Evolutionary conservation across 2,888 invertebrate genomes (phyloP).

Genomic region (Chymomyza amoena): DNA sequence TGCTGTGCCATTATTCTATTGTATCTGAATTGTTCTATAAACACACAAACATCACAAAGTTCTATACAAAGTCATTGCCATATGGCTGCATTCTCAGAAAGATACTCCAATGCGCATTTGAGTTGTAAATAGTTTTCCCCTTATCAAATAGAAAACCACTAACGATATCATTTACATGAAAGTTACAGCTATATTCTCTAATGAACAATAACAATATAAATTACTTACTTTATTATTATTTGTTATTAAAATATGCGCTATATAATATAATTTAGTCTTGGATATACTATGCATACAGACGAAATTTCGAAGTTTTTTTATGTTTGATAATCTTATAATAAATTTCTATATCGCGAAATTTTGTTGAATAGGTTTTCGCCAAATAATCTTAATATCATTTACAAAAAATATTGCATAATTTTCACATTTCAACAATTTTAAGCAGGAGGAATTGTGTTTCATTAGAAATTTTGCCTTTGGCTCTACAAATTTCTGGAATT

Average conservation of each 20-base stretch:
- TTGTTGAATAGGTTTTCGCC: too few species aligned
- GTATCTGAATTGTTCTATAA: background rate
- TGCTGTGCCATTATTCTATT: background rate
- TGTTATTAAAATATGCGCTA: background rate
- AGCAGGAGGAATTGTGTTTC: too few species aligned
- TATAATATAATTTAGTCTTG: background rate
- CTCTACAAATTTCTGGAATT: too few species aligned
- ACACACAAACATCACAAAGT: background rate
- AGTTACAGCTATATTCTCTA: background rate
- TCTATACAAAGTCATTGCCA: background rate
- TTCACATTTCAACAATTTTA: too few species aligned
- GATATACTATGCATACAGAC: too few species aligned
- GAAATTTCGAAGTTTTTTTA: too few species aligned
- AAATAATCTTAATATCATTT: too few species aligned
- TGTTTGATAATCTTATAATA: too few species aligned
- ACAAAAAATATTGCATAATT: too few species aligned
- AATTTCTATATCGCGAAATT: too few species aligned
- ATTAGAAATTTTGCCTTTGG: too few species aligned
- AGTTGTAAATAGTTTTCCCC: background rate
- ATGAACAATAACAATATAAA: background rate
- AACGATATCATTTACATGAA: background rate
- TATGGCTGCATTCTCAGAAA: background rate
- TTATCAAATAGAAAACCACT: background rate
- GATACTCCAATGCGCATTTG: background rate
- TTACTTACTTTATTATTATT: background rate